phyloP scores from a whole-genome alignment of 2,113 vertebrate species.

The Corythaeola cristata region DNA sequence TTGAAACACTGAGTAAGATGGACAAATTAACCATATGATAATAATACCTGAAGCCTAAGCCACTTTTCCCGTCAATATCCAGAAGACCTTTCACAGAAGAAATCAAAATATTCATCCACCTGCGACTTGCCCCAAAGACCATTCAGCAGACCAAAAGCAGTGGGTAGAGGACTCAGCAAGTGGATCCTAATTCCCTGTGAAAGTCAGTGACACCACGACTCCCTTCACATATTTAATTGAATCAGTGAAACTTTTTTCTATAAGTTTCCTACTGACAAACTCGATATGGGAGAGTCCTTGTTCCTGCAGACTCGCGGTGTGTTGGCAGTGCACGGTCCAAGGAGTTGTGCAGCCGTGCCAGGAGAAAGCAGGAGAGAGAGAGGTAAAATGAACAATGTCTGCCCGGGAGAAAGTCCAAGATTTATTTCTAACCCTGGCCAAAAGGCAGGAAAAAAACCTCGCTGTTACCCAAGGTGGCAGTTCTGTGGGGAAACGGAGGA shows the following conservation, averaged over 20 bases:
- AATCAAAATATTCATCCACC: background rate
- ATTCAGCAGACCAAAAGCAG: background rate
- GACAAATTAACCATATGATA: background rate
- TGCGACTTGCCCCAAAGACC: background rate
- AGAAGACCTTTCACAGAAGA: background rate
- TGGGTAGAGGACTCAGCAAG: background rate
- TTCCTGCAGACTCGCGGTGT: background rate
- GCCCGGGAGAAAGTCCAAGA: background rate
- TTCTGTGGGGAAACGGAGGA: background rate
- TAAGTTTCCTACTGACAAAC: background rate
- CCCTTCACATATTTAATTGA: background rate
- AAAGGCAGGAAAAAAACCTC: background rate
- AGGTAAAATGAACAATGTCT: background rate
- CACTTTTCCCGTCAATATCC: background rate
- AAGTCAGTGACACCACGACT: background rate
- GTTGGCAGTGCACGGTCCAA: background rate
- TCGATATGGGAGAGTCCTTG: rapidly evolving
- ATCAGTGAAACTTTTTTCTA: background rate
- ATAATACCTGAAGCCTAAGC: background rate
- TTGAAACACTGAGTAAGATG: background rate
- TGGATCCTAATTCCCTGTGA: background rate
- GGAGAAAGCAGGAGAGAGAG: background rate
- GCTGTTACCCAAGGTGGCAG: background rate
- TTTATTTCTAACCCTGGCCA: background rate
- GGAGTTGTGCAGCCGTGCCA: background rate